Evolutionary conservation across 2,113 vertebrate species (phyloP).

Genomic region (Burhinus bistriatus): DNA sequence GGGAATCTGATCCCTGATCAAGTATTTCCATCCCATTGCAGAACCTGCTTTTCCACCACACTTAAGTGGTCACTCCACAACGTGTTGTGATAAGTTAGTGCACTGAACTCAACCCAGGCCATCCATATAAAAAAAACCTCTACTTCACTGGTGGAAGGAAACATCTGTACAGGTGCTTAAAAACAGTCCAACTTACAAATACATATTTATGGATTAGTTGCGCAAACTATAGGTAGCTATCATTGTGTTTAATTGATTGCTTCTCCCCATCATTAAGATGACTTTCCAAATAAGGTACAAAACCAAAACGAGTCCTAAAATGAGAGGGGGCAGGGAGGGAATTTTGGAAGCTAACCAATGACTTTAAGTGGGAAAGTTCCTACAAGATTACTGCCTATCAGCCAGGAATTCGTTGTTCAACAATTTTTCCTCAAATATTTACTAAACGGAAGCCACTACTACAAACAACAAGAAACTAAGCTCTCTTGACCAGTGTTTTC

Average conservation of each 20-base stretch:
- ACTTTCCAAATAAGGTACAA: neutral
- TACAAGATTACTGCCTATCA: neutral
- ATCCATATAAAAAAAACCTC: neutral
- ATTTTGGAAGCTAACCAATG: neutral
- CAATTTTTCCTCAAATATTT: neutral
- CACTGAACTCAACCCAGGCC: neutral
- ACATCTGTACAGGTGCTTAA: neutral
- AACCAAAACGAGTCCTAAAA: neutral
- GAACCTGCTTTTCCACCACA: neutral
- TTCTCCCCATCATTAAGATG: neutral
- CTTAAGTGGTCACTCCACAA: neutral
- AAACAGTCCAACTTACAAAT: neutral
- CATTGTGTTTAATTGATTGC: neutral
- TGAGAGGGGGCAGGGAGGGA: neutral
- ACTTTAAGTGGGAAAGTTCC: neutral
- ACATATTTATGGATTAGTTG: neutral
- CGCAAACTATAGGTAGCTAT: neutral
- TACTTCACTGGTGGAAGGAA: neutral
- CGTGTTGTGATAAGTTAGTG: rapidly evolving
- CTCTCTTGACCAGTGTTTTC: neutral
- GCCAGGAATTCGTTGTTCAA: neutral
- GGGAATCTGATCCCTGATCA: neutral
- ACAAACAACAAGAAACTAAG: neutral
- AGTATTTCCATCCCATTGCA: neutral
- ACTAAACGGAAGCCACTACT: neutral